These are phyloP conservation scores for Myripristis murdjan DNA, from an alignment of 2,797 vertebrate species.

Conservation along the genomic window DNA sequence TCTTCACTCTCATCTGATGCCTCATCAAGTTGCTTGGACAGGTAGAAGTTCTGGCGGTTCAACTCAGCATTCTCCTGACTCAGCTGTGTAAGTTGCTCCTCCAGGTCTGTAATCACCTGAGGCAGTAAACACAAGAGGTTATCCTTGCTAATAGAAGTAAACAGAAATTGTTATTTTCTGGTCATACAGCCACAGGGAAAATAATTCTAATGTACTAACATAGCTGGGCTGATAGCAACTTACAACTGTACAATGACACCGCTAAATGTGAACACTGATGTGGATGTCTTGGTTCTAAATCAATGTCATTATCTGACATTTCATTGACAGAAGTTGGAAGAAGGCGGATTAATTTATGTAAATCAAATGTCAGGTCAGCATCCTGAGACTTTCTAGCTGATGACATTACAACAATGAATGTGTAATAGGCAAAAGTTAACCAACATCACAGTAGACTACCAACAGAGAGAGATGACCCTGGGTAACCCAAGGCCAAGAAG, in stretches of 20 bases:
- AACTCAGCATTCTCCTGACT: conserved; percentile 97
- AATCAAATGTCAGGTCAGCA: conserved; percentile 3
- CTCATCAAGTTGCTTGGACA: conserved; percentile 98
- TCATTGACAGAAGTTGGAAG: not conserved
- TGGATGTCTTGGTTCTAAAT: not conserved
- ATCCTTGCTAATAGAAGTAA: conserved; percentile 5
- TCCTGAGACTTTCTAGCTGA: not conserved
- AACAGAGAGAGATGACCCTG: not conserved
- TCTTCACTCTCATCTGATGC: conserved; percentile 94
- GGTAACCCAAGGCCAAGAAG: not conserved
- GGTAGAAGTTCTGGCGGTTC: conserved; percentile 99
- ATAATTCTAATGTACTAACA: conserved; percentile 1
- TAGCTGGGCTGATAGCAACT: not conserved
- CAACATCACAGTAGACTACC: not conserved
- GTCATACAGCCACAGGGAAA: not conserved
- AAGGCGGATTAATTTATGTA: not conserved
- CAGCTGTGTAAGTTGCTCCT: conserved; percentile 97
- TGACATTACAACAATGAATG: not conserved
- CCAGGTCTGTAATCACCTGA: conserved; percentile 98
- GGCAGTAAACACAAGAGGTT: conserved; percentile 32
- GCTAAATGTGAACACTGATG: not conserved
- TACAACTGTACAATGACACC: conserved; percentile 1
- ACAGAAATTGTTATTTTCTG: conserved; percentile 17
- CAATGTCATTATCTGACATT: not conserved
- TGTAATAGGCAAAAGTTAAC: not conserved